Evolutionary conservation across 2,113 vertebrate genomes (phyloP).

Genomic region (Sinocyclocheilus maitianheensis): DNA sequence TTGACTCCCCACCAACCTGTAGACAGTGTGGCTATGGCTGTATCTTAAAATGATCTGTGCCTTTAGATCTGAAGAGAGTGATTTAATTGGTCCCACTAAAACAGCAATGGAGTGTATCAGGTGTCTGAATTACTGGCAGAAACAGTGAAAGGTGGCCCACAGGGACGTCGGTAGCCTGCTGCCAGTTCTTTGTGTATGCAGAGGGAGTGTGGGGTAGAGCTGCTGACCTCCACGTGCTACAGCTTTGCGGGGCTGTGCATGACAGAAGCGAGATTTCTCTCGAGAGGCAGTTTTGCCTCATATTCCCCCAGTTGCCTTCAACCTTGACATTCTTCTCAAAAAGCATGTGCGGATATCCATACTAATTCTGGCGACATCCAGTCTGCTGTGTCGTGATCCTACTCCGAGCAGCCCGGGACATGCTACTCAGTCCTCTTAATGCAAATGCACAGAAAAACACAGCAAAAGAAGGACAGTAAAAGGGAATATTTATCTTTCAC

Average conservation of each 20-base stretch:
- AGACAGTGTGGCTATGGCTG: slow-evolving; percentile 20
- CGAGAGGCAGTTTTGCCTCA: slow-evolving; percentile 42
- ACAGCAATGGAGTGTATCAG: slow-evolving; percentile 29
- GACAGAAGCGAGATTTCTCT: slow-evolving; percentile 53
- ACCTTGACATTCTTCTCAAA: slow-evolving; percentile 54
- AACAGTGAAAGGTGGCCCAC: slow-evolving; percentile 28
- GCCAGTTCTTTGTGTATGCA: slow-evolving; percentile 37
- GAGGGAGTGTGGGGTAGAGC: slow-evolving; percentile 34
- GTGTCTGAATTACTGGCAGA: slow-evolving; percentile 32
- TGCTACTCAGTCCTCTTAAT: background rate
- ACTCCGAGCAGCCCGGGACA: slow-evolving; percentile 7
- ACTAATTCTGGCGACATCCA: slow-evolving; percentile 46
- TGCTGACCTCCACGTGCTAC: slow-evolving; percentile 41
- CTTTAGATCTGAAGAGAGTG: slow-evolving; percentile 31
- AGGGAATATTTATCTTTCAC: background rate
- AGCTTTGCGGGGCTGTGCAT: slow-evolving; percentile 35
- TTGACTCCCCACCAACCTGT: slow-evolving; percentile 19
- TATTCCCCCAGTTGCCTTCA: slow-evolving; percentile 50
- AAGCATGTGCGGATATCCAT: slow-evolving; percentile 48
- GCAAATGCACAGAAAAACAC: background rate
- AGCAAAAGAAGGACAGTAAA: background rate
- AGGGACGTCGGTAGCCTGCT: slow-evolving; percentile 6
- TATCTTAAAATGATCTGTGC: slow-evolving; percentile 34
- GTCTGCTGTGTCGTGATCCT: slow-evolving; percentile 31
- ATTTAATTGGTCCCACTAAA: slow-evolving; percentile 38